These are phyloP conservation scores for Penaeus chinensis DNA, from an alignment of 1,140 invertebrate species.

Conservation along the genomic window DNA sequence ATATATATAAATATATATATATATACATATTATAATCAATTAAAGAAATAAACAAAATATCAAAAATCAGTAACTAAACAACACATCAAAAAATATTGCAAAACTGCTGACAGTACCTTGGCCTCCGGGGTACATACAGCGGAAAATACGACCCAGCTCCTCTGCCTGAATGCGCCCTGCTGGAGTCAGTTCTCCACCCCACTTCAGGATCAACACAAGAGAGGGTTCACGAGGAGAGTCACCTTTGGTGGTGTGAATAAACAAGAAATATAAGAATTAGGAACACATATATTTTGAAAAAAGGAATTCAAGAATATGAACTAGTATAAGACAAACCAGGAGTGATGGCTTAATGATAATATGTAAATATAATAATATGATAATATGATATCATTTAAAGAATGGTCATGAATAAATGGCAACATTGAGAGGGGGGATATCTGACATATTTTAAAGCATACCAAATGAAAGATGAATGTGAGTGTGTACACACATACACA, in stretches of 20 bases:
- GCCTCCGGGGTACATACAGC: slow-evolving; percentile 95
- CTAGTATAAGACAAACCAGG: too few species aligned
- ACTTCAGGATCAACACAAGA: slow-evolving; percentile 95
- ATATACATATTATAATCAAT: slow-evolving; percentile 9
- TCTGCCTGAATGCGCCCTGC: slow-evolving; percentile 97
- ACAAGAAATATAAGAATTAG: too few species aligned
- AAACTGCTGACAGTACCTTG: slow-evolving; percentile 67
- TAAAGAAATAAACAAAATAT: background rate
- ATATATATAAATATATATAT: slow-evolving; percentile 44
- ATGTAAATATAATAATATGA: too few species aligned
- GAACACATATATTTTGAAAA: too few species aligned
- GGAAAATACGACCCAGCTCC: slow-evolving; percentile 96
- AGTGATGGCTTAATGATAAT: too few species aligned
- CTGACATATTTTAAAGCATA: too few species aligned
- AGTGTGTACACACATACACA: too few species aligned
- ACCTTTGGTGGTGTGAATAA: slow-evolving; percentile 68
- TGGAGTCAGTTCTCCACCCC: slow-evolving; percentile 99
- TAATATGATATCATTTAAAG: too few species aligned
- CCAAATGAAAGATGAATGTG: too few species aligned
- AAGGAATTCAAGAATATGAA: too few species aligned
- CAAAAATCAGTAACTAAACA: slow-evolving; percentile 4
- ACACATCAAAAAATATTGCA: slow-evolving; percentile 13
- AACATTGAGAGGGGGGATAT: too few species aligned
- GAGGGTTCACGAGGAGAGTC: slow-evolving; percentile 88
- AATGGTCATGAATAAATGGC: too few species aligned